Base-by-base conservation (phyloP, 1,140 invertebrate genomes). In the Aleiodes sp. region DNA sequence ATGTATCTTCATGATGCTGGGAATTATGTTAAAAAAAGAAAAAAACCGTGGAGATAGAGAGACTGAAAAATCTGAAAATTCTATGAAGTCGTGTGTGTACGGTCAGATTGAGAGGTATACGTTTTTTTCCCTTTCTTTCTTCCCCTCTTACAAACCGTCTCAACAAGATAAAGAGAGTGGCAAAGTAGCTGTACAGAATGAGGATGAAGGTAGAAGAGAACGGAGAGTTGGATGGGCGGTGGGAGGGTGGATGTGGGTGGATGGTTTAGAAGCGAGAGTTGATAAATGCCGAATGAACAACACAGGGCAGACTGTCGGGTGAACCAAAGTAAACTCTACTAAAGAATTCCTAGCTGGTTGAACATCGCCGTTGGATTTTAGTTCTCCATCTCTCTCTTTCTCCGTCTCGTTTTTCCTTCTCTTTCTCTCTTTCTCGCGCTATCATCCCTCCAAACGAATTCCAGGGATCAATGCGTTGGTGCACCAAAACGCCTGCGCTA, bases 361-460 rank as follows among this genome's bases (percentile, higher is more conserved):
- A 68, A 62, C 66, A 41, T 62, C 37, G 35, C 29, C 28, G 66
- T 68, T 46, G 56, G 41, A 68, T 59, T 31, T 52, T 62, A 60
- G 21, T 43, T 68, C 26, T 61, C 66, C 8, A 26, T 33, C 35
- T 52, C 59, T 29, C 66, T 68, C 57, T 46, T 21, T 68, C 33
- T 52, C 26, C 14, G 28, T 63, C 60, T 24, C 14, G 26, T 26
- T n/a, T n/a, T 31, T 3, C 28, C 24, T 14, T 1, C 28, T 4
- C 14, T 26, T 14, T 28, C 56, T 14, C 56, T 2, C 9, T 12
- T 1, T 10, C 82, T 79, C 82, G 82, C 82, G 82, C 82, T 70
- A 74, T 76, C 78, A 78, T 74, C 67, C 70, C 65, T 24, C 46
- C 68, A 46, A 43, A 26, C 31, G 3, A 16, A 24, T 31, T 10